A percentile compares a stretch with the other conserved stretches of the same genome.
Evolutionary conservation across 1,140 invertebrate genomes (phyloP).

Genomic region (Liolophura sinensis): DNA sequence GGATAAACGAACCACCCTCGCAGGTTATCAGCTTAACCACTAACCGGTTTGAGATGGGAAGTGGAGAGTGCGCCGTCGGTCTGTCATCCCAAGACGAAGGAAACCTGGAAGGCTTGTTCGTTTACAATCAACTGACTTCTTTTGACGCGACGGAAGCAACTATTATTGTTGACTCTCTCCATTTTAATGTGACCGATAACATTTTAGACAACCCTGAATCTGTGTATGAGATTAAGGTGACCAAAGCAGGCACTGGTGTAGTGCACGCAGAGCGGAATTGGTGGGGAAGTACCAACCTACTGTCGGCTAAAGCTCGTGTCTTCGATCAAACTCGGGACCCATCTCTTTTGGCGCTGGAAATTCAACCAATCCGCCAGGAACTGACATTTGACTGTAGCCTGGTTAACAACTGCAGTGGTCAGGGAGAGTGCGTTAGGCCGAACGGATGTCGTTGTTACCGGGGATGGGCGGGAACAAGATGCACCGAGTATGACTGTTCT

Average conservation of each 20-base stretch:
- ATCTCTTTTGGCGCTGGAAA: neutral
- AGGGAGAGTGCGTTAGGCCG: conserved; percentile 4
- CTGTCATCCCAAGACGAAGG: neutral
- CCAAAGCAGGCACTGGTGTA: neutral
- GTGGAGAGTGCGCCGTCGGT: conserved; percentile 1
- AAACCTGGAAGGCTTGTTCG: neutral
- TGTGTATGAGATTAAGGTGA: conserved; percentile 6
- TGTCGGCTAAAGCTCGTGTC: neutral
- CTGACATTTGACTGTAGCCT: conserved; percentile 3
- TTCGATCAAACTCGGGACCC: neutral
- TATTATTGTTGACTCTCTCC: neutral
- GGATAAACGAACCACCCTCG: too few relatives aligned
- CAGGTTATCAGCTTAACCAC: neutral
- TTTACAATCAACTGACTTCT: too few relatives aligned
- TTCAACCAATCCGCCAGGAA: neutral
- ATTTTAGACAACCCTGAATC: conserved; percentile 5
- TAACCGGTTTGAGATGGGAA: neutral
- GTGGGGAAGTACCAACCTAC: conserved; percentile 7
- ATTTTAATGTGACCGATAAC: conserved; percentile 4
- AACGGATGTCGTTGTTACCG: conserved; percentile 4
- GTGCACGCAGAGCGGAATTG: conserved; percentile 4
- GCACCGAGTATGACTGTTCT: conserved; percentile 17
- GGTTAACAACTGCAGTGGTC: conserved; percentile 17
- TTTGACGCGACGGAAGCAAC: neutral
- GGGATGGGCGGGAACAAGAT: conserved; percentile 17